A percentile compares a stretch with the other conserved stretches of the same genome.
phyloP scores from a whole-genome alignment of 2,888 invertebrate genomes.

The Drosophila algonquin region DNA sequence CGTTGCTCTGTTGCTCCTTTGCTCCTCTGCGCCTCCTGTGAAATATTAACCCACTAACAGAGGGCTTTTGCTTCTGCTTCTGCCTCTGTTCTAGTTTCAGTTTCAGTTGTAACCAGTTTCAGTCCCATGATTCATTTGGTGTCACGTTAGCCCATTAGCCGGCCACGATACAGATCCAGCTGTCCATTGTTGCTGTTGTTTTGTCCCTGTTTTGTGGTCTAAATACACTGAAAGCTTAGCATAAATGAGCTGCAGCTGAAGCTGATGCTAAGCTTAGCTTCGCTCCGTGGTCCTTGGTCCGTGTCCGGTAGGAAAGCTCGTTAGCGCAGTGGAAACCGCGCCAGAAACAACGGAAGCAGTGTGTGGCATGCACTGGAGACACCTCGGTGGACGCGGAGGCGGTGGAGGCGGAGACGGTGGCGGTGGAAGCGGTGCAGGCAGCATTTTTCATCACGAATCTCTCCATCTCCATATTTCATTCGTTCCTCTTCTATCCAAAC shows the following conservation, averaged over 20 bases:
- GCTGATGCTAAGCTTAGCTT: conserved; percentile 36
- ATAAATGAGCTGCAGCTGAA: conserved; percentile 66
- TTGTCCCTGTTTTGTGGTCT: conserved; percentile 32
- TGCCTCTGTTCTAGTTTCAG: neutral
- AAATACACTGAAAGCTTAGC: conserved; percentile 71
- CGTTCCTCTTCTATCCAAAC: neutral
- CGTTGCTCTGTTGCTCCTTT: conserved; percentile 20
- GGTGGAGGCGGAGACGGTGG: too few relatives aligned
- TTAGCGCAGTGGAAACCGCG: conserved; percentile 53
- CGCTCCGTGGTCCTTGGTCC: conserved; percentile 16
- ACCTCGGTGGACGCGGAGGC: too few relatives aligned
- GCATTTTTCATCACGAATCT: too few relatives aligned
- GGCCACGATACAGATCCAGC: conserved; percentile 51
- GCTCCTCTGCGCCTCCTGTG: conserved; percentile 18
- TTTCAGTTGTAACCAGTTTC: conserved; percentile 2
- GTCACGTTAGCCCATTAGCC: conserved; percentile 78
- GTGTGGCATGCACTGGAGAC: conserved; percentile 1
- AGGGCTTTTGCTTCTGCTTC: neutral
- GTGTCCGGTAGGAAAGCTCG: conserved; percentile 78
- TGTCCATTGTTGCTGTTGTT: conserved; percentile 29
- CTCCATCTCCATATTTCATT: neutral
- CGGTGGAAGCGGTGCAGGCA: too few relatives aligned
- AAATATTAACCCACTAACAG: conserved; percentile 77
- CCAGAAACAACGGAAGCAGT: conserved; percentile 45
- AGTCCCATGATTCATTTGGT: conserved; percentile 73